Base-by-base conservation (phyloP, 2,113 vertebrate genomes). In the Prolemur simus region DNA sequence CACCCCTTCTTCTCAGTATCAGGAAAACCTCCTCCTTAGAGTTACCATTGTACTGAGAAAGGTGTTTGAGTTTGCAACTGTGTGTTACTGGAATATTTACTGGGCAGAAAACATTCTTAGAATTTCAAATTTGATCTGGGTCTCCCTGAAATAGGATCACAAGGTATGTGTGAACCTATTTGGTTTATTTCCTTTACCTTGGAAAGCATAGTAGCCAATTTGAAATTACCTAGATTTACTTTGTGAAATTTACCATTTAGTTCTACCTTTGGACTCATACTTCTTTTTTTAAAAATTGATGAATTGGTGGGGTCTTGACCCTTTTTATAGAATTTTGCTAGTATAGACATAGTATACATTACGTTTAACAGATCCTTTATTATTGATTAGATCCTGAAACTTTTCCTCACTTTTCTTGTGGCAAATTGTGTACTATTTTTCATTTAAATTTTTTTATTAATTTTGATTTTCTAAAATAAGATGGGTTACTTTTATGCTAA, bases 401-500 rank as follows among this genome's bases (percentile, higher is more conserved):
- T 37, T 90, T 88, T 60, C 17, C 12, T 15, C 7, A 34, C 17
- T 27, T 3, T 49, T 83, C 56, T 92, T 78, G 29, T 85, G 52
- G 12, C 18, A 39, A 77, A 29, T 52, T 76, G 9, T 60, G 7
- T 20, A 63, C 45, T 86, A 86, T 13, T 82, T 93, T 81, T 88
- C 32, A 60, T 42, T 89, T 87, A n/a, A 42, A 42, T n/a, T 78
- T 73, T 73, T 83, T 78, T 63, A 68, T 68, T 52, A 54, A 80
- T 90, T 92, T 92, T 78, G 10, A 87, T 86, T 95, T 95, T 92
- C 37, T 90, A 32, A 63, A 97, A 83, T 69, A 80, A 80, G 92
- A 14, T 56, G 68, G 32, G 9, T 39, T 63, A 15, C 27, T 81
- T 63, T 7, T 93, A 4, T 83, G 18, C 27, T 77, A 32, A 56